Evolutionary conservation across 2,888 invertebrate species (phyloP).

Genomic region (Limulus polyphemus): DNA sequence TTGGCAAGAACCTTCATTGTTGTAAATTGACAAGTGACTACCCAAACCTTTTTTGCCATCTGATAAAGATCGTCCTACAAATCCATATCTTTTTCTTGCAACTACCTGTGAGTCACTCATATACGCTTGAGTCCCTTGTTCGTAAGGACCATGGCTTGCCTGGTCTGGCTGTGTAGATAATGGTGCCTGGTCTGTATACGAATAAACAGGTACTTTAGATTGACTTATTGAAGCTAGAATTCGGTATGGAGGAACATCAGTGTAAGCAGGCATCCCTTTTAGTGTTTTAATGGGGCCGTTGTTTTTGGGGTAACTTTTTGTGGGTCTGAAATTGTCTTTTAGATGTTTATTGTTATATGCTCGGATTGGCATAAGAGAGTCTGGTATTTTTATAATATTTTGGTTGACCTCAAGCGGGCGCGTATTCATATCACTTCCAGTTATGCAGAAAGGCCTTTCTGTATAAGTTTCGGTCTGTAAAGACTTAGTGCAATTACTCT

Average conservation of each 20-base stretch:
- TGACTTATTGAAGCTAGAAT: neutral
- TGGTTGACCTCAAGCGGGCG: constrained; percentile 7
- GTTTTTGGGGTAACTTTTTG: no score
- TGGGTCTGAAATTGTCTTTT: no score
- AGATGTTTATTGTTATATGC: neutral
- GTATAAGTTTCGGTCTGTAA: neutral
- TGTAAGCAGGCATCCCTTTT: neutral
- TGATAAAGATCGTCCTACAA: neutral
- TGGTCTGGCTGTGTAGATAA: neutral
- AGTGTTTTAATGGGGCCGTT: neutral
- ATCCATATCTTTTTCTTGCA: neutral
- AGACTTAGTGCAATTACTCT: neutral
- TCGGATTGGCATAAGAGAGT: neutral
- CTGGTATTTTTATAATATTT: neutral
- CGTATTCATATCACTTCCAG: constrained; percentile 5
- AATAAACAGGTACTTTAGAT: neutral
- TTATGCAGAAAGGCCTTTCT: neutral
- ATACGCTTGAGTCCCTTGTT: neutral
- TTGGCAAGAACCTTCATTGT: no score
- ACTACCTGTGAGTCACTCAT: neutral
- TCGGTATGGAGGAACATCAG: neutral
- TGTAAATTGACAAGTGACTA: neutral
- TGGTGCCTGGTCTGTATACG: constrained; percentile 4
- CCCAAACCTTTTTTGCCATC: neutral
- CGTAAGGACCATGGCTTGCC: neutral